Percentiles rank a stretch among this genome's conserved stretches.
Conservation (phyloP, 2,113 vertebrate genomes). For the Smithornis capensis region DNA sequence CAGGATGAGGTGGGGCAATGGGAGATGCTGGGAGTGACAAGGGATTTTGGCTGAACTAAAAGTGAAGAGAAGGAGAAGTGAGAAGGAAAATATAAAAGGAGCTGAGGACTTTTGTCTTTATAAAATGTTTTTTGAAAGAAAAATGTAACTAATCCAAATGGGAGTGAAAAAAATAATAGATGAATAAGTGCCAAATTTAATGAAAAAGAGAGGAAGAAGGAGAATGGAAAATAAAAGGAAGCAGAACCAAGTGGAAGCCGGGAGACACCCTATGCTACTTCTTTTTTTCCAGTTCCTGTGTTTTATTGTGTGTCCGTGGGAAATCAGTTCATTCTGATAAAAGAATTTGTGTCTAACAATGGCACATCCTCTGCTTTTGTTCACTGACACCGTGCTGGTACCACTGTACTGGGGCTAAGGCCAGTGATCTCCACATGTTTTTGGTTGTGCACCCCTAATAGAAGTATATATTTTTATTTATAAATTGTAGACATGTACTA, state of each 20-base stretch:
- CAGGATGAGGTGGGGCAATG: background rate
- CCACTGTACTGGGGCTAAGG: background rate
- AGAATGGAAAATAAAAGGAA: background rate
- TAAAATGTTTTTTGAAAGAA: background rate
- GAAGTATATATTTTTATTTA: background rate
- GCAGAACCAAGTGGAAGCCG: background rate
- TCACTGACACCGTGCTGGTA: background rate
- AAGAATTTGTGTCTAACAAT: background rate
- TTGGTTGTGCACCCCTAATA: background rate
- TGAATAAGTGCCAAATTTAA: background rate
- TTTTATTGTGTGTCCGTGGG: background rate
- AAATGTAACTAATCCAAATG: background rate
- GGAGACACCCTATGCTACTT: background rate
- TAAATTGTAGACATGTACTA: background rate
- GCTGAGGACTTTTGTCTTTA: background rate
- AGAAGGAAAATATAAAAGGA: background rate
- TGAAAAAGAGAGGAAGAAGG: background rate
- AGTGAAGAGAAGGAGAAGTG: background rate
- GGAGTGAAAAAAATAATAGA: background rate
- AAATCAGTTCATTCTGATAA: background rate
- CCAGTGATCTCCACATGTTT: background rate
- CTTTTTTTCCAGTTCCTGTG: background rate
- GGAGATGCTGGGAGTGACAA: background rate
- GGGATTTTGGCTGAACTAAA: background rate
- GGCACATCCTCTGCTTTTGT: background rate